phyloP scores from a whole-genome alignment of 2,888 invertebrate genomes.

The Tortrix viridana region DNA sequence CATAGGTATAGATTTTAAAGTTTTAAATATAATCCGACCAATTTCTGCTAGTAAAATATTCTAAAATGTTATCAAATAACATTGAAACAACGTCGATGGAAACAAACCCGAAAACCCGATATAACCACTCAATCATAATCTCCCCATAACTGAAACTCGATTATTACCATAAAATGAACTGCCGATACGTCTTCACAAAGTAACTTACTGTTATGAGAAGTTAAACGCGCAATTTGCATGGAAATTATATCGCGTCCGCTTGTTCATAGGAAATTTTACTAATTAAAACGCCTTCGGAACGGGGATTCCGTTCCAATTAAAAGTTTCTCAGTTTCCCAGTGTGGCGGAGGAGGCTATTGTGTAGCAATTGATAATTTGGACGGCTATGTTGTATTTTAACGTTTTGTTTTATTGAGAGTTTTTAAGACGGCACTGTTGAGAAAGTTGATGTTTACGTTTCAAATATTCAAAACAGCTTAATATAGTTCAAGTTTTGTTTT shows the following conservation, averaged over 20 bases:
- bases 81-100: neutral
- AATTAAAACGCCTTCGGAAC: constrained; percentile 81
- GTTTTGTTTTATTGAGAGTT: constrained; percentile 22
- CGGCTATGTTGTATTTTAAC: constrained; percentile 35
- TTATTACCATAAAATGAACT: constrained; percentile 54
- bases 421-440: neutral
- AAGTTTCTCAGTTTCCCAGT: constrained; percentile 67
- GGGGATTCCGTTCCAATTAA: constrained; percentile 81
- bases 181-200: constrained; percentile 42
- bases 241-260: constrained; percentile 81
- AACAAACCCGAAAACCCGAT: constrained; percentile 4
- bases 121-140: constrained; percentile 29
- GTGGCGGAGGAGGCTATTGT: constrained; percentile 53
- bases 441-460: too few species aligned
- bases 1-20: too few species aligned
- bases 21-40: too few species aligned
- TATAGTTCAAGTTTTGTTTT: too few species aligned
- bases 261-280: constrained; percentile 82
- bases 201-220: constrained; percentile 65
- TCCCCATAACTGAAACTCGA: constrained; percentile 19
- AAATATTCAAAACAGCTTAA: too few species aligned
- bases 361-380: constrained; percentile 60
- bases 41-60: too few species aligned
- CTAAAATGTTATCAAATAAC: too few species aligned
- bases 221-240: constrained; percentile 82